A percentile compares a stretch with the other conserved stretches of the same genome.
phyloP scores from a whole-genome alignment of 2,797 vertebrate species.

The Falco rusticolus region DNA sequence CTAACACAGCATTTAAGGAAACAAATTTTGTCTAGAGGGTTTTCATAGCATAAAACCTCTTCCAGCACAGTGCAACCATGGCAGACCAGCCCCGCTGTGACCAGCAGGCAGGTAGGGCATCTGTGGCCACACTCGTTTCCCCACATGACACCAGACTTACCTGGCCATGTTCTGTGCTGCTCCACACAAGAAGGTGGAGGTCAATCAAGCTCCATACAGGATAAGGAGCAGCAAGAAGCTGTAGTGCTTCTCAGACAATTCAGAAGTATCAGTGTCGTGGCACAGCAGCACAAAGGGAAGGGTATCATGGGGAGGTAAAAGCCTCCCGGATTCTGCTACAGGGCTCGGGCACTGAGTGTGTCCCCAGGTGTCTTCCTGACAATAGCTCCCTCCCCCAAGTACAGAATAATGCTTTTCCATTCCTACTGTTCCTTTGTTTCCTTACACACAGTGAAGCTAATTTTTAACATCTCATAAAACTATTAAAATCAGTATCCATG shows the following conservation, averaged over 20 bases:
- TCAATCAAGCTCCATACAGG: not conserved
- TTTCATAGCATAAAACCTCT: not conserved
- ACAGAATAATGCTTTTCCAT: not conserved
- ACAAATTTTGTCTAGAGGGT: not conserved
- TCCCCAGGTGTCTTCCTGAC: fast-evolving
- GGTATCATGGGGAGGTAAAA: not conserved
- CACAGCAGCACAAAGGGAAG: not conserved
- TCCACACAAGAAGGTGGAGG: not conserved
- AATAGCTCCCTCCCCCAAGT: not conserved
- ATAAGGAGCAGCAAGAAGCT: not conserved
- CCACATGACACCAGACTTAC: not conserved
- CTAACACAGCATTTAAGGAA: not conserved
- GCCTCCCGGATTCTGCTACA: not conserved
- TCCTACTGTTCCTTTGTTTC: not conserved
- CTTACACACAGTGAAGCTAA: not conserved
- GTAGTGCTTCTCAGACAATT: not conserved
- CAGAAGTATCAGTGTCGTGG: not conserved
- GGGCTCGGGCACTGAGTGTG: not conserved
- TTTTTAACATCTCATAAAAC: not conserved
- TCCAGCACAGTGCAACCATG: not conserved
- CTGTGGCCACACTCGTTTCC: not conserved
- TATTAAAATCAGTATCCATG: not conserved
- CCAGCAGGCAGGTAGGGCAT: not conserved
- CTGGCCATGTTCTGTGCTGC: not conserved
- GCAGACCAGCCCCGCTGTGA: not conserved